Evolutionary conservation across 1,140 invertebrate species (phyloP).

Genomic region (Trichomalopsis sarcophagae): DNA sequence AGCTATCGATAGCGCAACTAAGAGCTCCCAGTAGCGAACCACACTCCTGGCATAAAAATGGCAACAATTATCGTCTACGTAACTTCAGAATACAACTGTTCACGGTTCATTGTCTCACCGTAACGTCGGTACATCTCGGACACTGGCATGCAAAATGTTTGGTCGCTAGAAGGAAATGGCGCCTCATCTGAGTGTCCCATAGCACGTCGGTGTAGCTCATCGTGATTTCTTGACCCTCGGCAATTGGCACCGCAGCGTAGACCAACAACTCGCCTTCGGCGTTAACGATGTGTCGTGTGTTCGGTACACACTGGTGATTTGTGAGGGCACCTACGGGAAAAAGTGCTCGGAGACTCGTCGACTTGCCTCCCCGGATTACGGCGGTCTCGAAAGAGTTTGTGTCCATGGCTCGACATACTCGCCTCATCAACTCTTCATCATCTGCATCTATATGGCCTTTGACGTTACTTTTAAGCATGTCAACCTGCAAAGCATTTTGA

Average conservation of each 20-base stretch:
- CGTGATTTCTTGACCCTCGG: constrained; percentile 80
- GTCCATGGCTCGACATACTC: constrained; percentile 80
- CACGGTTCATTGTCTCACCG: constrained; percentile 67
- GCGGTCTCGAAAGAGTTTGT: constrained; percentile 85
- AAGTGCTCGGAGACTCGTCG: constrained; percentile 79
- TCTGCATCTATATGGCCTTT: constrained; percentile 71
- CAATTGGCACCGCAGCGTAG: constrained; percentile 79
- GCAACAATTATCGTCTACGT: neutral
- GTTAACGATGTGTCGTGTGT: constrained; percentile 82
- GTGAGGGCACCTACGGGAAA: constrained; percentile 84
- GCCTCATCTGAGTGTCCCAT: constrained; percentile 82
- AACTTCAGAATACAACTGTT: neutral
- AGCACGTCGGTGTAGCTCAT: constrained; percentile 83
- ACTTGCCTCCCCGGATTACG: constrained; percentile 66
- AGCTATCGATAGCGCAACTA: constrained; percentile 60
- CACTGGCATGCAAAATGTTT: constrained; percentile 87
- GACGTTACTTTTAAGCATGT: constrained; percentile 77
- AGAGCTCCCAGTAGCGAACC: constrained; percentile 63
- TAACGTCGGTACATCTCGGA: constrained; percentile 81
- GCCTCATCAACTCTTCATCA: constrained; percentile 79
- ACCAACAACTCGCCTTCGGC: constrained; percentile 78
- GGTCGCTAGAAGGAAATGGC: constrained; percentile 80
- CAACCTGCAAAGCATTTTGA: constrained; percentile 64
- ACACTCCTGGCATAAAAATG: constrained; percentile 59
- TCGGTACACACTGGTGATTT: constrained; percentile 86